Evolutionary conservation across 2,888 invertebrate genomes (phyloP), one percentile per base, ranked within the genome.

Genomic region (Camptogramma bilineatum): DNA sequence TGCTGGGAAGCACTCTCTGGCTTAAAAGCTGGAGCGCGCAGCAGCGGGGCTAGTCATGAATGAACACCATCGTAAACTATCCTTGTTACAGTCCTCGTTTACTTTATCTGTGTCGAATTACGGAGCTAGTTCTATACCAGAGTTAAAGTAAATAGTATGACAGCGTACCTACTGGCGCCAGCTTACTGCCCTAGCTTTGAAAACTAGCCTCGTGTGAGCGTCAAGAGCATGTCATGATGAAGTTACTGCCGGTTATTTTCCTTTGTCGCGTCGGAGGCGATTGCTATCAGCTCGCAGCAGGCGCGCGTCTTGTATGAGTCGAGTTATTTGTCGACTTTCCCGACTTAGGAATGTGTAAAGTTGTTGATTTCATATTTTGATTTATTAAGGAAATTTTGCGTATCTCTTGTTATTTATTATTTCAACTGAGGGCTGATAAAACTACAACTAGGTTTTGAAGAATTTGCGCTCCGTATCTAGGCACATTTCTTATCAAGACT

Each of bases 191-290:
- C 34, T 39, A 39, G 13, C 34, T 39, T 13, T 39, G 34, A 39
- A 28, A 7, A 28, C 34, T 39, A 13, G 0, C 34, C 34, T 39
- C 34, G 13, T 39, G 34, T 13, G 28, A 28, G 13, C 34, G 13
- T 13, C 1, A n/a, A 39, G 34, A 39, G 13, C 34, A 13, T 39
- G 34, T 13, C 34, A 66, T 71, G 61, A 65, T 63, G 57, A n/a
- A 64, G 56, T 66, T 66, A 62, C 62, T 42, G 46, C 57, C 47
- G 67, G 64, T 56, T 59, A 48, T 60, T 59, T 57, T 48, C 39
- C 59, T 54, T 62, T 58, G 46, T 46, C 60, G 54, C 57, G 50
- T 58, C 51, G 50, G 24, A 64, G 54, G 57, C 46, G 65, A 66
- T 66, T 62, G 66, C 58, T 62, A 62, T 62, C 66, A 47, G 52